Percentiles rank a stretch among this genome's conserved stretches.
Evolutionary conservation across 2,888 invertebrate species (phyloP).

Genomic region (Neoaliturus tenellus): DNA sequence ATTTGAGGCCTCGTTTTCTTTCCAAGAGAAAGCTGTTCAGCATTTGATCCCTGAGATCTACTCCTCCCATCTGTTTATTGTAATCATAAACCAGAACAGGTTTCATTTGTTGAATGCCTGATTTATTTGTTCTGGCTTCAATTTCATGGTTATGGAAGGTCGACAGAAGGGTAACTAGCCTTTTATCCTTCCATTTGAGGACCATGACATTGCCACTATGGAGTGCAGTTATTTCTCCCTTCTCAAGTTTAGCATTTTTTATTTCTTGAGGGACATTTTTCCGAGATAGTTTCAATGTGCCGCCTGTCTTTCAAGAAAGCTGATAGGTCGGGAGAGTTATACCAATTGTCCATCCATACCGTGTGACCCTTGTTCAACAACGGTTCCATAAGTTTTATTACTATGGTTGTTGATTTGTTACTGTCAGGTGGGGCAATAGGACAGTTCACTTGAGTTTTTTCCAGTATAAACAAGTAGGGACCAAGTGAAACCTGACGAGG

Average conservation of each 20-base stretch:
- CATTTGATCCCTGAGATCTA: slow-evolving; percentile 44
- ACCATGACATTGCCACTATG: slow-evolving; percentile 10
- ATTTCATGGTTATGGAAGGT: slow-evolving; percentile 29
- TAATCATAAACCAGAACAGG: slow-evolving; percentile 42
- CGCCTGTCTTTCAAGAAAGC: slow-evolving; percentile 20
- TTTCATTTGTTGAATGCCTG: slow-evolving; percentile 12
- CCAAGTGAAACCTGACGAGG: slow-evolving; percentile 30
- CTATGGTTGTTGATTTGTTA: slow-evolving; percentile 10
- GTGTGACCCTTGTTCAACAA: neutral
- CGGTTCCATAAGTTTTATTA: neutral
- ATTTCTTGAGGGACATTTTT: slow-evolving; percentile 20
- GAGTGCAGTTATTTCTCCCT: slow-evolving; percentile 67
- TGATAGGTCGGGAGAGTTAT: slow-evolving; percentile 37
- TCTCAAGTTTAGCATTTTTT: slow-evolving; percentile 66
- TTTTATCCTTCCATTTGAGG: slow-evolving; percentile 13
- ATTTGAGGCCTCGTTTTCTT: slow-evolving; percentile 38
- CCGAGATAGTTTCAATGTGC: neutral
- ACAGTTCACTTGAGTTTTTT: neutral
- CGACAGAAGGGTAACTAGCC: slow-evolving; percentile 11
- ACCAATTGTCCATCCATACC: slow-evolving; percentile 33
- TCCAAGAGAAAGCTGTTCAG: slow-evolving; percentile 12
- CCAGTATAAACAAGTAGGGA: slow-evolving; percentile 10
- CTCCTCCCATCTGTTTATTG: slow-evolving; percentile 45
- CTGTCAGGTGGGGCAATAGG: neutral
- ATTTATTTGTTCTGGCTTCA: neutral